Conservation (phyloP, 2,113 vertebrate genomes). For the Oreochromis niloticus region DNA sequence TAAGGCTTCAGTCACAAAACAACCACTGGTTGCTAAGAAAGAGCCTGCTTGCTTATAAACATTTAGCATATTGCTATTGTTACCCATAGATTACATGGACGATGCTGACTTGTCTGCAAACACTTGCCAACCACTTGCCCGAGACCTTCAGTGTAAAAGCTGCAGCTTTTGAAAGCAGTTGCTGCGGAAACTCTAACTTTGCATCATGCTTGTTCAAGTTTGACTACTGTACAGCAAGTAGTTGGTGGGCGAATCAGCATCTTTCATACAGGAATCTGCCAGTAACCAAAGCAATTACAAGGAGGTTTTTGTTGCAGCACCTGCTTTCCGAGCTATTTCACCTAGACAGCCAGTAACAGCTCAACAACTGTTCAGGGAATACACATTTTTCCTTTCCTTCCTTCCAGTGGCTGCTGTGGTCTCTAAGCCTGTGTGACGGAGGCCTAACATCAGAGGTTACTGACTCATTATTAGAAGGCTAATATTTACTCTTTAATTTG, state of each 20-base stretch:
- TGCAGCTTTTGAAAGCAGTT: not conserved
- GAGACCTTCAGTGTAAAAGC: not conserved
- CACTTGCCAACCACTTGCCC: not conserved
- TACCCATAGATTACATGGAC: rapidly evolving
- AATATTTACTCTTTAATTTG: not conserved
- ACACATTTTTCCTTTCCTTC: not conserved
- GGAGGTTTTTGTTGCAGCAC: rapidly evolving
- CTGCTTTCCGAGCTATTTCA: not conserved
- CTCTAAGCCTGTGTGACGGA: not conserved
- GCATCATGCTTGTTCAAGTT: not conserved
- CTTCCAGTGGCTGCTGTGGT: not conserved
- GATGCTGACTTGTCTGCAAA: not conserved
- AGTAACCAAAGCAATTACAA: not conserved
- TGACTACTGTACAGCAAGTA: not conserved
- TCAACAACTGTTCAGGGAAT: not conserved
- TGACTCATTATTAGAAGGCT: not conserved
- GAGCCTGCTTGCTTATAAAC: not conserved
- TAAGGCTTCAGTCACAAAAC: not conserved
- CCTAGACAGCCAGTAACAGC: not conserved
- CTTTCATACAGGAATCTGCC: not conserved
- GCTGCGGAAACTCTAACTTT: not conserved
- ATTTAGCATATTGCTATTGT: not conserved
- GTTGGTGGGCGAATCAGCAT: not conserved
- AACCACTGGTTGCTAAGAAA: not conserved
- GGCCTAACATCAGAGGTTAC: not conserved